Base-by-base conservation (phyloP, 2,888 invertebrate genomes). In the Tenthredo mesomela region DNA sequence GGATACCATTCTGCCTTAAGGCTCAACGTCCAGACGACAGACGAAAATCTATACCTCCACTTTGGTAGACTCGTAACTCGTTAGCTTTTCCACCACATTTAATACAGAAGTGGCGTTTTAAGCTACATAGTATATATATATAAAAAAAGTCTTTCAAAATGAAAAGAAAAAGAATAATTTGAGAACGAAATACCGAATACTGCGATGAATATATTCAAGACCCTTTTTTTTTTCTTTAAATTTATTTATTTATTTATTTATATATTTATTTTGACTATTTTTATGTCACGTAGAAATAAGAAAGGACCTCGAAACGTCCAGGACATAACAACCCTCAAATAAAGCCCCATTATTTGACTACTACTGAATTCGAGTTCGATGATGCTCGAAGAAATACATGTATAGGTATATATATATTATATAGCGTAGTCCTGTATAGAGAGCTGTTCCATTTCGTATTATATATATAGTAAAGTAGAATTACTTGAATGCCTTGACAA, bases 331-430 rank as follows among this genome's bases (percentile, higher is more conserved):
- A 61, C 61, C 61, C 61, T 61, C 25, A 12, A 61, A 61, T 25
- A 61, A 61, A 12, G 61, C 61, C 61, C 61, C 61, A 61, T 61
- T 61, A 61, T 61, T 61, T 61, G 61, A 61, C 61, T 61, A 61
- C 61, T 61, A 61, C 25, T 61, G 61, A 61, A 61, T 61, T 61
- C 61, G 25, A 25, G 61, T 61, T 61, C 61, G 61, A 61, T 25
- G 61, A 61, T 25, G 3, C 61, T 61, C 25, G 61, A 61, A 61
- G 37, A 37, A 37, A 37, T 37, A 37, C 7, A 37, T 37, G 4
- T 33, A 33, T 33, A 33, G 33, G 37, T 29, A 29, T 29, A 29
- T 29, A n/a, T 29, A 2, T 37, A 61, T 61, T 37, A 61, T 61
- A 61, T 25, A n/a, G 50, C 50, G 6, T 6, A 6, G 6, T 5